These are phyloP conservation scores for Zoanthus sociatus DNA, from an alignment of 92 coral and sea anemone species.

Conservation along the genomic window DNA sequence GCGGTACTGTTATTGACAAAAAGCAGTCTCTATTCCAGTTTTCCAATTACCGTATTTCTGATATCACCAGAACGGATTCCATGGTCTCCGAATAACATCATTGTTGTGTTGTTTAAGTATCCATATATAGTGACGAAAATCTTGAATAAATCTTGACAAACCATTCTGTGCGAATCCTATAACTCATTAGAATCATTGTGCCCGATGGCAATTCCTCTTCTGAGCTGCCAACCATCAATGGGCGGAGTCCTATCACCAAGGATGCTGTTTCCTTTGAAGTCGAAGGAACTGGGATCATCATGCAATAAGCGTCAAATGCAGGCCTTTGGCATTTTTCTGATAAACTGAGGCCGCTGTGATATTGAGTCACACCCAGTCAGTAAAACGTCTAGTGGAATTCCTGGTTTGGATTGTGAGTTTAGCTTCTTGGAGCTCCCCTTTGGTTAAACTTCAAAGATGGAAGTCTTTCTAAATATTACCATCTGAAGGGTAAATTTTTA, in stretches of 20 bases:
- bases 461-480: slow-evolving; percentile 62
- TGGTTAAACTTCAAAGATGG: slow-evolving; percentile 65
- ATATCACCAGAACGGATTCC: slow-evolving; percentile 48
- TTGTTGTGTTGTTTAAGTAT: too few relatives aligned
- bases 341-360: slow-evolving; percentile 67
- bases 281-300: slow-evolving; percentile 60
- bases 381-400: slow-evolving; percentile 72
- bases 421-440: slow-evolving; percentile 41
- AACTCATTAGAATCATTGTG: too few relatives aligned
- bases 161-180: too few relatives aligned
- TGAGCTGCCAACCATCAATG: slow-evolving; percentile 65
- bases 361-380: slow-evolving; percentile 78
- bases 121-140: too few relatives aligned
- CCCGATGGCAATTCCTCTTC: slow-evolving; percentile 63
- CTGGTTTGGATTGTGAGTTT: slow-evolving; percentile 52
- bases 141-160: too few relatives aligned
- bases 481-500: slow-evolving; percentile 45
- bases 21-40: slow-evolving; percentile 39
- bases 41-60: slow-evolving; percentile 39
- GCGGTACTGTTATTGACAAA: slow-evolving; percentile 34
- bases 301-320: slow-evolving; percentile 48
- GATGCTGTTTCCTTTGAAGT: slow-evolving; percentile 66
- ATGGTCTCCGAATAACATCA: slow-evolving; percentile 29
- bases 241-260: slow-evolving; percentile 82
- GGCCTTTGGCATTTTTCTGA: slow-evolving; percentile 67